Evolutionary conservation across 2,797 vertebrate genomes (phyloP), one percentile per base, ranked within the genome.

Genomic region (Sorex maritimensis): DNA sequence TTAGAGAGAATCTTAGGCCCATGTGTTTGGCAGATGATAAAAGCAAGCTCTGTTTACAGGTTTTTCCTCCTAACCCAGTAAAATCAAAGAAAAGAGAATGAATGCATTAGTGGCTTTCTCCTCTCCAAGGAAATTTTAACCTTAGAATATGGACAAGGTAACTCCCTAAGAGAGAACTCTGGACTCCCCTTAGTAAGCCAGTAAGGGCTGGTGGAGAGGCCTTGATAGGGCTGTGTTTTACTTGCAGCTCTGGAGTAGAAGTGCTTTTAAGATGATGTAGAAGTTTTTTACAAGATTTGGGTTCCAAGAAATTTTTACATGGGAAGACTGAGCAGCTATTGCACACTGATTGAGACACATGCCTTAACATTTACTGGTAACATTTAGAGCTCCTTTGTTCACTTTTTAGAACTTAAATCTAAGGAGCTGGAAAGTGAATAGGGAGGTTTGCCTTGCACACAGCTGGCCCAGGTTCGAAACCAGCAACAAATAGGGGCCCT

Each of bases 31-130:
- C 97, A 97, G 91, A 95, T 95, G 84, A 97, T 97, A 91, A 98
- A 98, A 98, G 96, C 30, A 90, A 82, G 24, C 79, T 97, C 92
- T 97, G 91, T 98, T 97, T 96, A 95, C 94, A 94, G 81, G 28
- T 85, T 97, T 98, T 97, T 96, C 21, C 73, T 94, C 94, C 95
- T 79, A 63, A 95, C 86, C 91, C 94, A 58, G 7, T 97, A 97
- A 98, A 98, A 95, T 96, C 80, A 90, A 87, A 67, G 34, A 92
- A 71, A 94, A 86, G 80, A 83, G 52, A 82, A 87, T 79, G 21
- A 81, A 74, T n/a, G 55, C 14, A 71, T 63, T 49, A 74, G 78
- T 30, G n/a, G 69, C 74, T 88, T 78, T 81, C 17, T 55, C 92
- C 80, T 95, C 44, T 78, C 63, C 23, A 75, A 92, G 67, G 61